Evolutionary conservation across 2,888 invertebrate genomes (phyloP), one percentile per base, ranked within the genome.

Genomic region (Bibio marci): DNA sequence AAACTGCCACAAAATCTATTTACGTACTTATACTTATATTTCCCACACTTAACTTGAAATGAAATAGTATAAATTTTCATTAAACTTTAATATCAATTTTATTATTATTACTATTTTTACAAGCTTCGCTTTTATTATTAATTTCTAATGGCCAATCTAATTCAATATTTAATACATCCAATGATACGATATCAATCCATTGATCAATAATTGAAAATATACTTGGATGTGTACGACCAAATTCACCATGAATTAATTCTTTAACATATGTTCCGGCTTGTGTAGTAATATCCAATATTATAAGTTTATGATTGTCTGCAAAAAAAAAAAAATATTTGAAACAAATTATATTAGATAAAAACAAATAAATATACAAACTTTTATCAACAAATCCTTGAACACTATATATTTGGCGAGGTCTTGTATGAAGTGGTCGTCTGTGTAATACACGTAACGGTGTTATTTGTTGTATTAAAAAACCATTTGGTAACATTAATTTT

Each of bases 261-360:
- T 98, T 98, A 2, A 98, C 76, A 57, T 98, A 98, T 30, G 92
- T 90, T 31, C 94, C 94, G 10, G 94, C 94, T 54, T 88, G 82
- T 1, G 90, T 86, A 36, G 70, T 71, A 15, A 91, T 49, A 43
- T 71, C 68, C 22, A 91, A 52, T 35, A 69, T 64, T 49, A 92
- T 73, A 8, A 52, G 37, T 5, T 50, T 49, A 0, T 47, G 48
- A 48, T 58, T 55, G 11, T 40, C 36, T 36, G 11, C 3, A 28
- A 26, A 26, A 17, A n/a, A 27, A 19, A 11, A 12, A 37, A 13
- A 54, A n/a, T n/a, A n/a, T n/a, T n/a, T n/a, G n/a, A n/a, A n/a
- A n/a, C n/a, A n/a, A n/a, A n/a, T n/a, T n/a, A n/a, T n/a, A n/a
- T n/a, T n/a, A n/a, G n/a, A n/a, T n/a, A n/a, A n/a, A n/a, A n/a